Evolutionary conservation across 1,140 invertebrate genomes (phyloP).

Genomic region (Saxidomus purpurata): DNA sequence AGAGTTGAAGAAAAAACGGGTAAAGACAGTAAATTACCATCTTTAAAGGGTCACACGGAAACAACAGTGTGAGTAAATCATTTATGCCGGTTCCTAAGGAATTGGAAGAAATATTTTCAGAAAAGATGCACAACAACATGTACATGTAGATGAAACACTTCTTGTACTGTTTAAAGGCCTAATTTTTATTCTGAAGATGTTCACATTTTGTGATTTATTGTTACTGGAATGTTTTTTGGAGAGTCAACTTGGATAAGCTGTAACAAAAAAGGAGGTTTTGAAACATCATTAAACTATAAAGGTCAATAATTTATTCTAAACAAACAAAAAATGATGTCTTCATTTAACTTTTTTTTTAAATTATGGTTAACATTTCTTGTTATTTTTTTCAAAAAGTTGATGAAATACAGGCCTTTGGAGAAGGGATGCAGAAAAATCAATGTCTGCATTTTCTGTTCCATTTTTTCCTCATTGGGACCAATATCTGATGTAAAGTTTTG

Average conservation of each 20-base stretch:
- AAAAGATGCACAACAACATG: background rate
- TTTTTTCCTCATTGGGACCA: conserved; percentile 10
- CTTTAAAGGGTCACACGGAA: conserved; percentile 43
- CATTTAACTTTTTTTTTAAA: too few relatives aligned
- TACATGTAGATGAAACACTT: background rate
- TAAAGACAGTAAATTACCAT: conserved; percentile 2
- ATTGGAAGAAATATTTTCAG: background rate
- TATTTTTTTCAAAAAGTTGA: too few relatives aligned
- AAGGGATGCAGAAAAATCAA: background rate
- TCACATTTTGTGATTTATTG: too few relatives aligned
- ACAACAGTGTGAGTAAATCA: conserved; percentile 37
- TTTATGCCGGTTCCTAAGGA: background rate
- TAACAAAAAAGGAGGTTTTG: too few relatives aligned
- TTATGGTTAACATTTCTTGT: too few relatives aligned
- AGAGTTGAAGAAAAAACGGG: conserved; percentile 9
- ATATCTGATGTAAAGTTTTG: background rate
- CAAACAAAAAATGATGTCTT: too few relatives aligned
- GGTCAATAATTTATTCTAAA: background rate
- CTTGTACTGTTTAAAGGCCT: too few relatives aligned
- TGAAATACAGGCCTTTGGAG: background rate
- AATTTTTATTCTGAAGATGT: too few relatives aligned
- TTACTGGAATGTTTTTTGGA: too few relatives aligned
- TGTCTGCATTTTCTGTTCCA: background rate
- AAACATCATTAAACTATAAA: too few relatives aligned
- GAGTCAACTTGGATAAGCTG: too few relatives aligned